Percentiles rank a stretch among this genome's conserved stretches.
phyloP scores from a whole-genome alignment of 1,140 invertebrate species.

The Macrosteles quadrilineatus region DNA sequence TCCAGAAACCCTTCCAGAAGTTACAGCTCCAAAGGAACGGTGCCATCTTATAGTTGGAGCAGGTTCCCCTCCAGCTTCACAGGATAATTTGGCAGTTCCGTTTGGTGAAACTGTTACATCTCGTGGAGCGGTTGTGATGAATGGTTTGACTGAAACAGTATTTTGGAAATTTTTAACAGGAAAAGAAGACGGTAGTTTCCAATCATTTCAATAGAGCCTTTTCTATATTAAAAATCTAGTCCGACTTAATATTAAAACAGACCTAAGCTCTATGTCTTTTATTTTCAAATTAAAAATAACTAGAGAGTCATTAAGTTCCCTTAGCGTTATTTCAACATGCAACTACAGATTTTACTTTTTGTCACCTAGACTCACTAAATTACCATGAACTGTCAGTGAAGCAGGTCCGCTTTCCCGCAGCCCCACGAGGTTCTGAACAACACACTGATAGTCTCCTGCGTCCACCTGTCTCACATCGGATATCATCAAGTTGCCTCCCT shows the following conservation, averaged over 20 bases:
- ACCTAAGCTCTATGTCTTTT: too few relatives aligned
- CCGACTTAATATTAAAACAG: too few relatives aligned
- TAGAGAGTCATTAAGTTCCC: too few relatives aligned
- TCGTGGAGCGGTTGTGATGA: conserved; percentile 79
- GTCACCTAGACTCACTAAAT: too few relatives aligned
- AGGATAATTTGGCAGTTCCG: conserved; percentile 81
- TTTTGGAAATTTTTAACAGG: too few relatives aligned
- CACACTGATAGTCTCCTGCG: conserved; percentile 82
- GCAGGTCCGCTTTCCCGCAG: conserved; percentile 72
- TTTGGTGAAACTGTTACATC: conserved; percentile 81
- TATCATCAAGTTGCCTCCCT: conserved; percentile 82
- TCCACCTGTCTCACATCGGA: conserved; percentile 78
- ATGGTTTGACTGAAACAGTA: conserved; percentile 77
- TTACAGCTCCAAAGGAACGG: conserved; percentile 81
- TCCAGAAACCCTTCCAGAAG: conserved; percentile 70
- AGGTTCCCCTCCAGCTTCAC: conserved; percentile 87
- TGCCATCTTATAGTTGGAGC: conserved; percentile 85
- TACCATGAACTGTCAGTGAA: conserved; percentile 77
- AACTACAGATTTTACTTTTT: too few relatives aligned
- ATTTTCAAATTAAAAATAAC: too few relatives aligned
- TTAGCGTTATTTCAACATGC: too few relatives aligned
- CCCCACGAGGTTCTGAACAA: conserved; percentile 83
- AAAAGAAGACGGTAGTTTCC: too few relatives aligned
- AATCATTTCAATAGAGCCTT: too few relatives aligned
- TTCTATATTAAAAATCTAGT: too few relatives aligned